Conservation (phyloP, 1,140 invertebrate species). For the Drosophila yakuba region DNA sequence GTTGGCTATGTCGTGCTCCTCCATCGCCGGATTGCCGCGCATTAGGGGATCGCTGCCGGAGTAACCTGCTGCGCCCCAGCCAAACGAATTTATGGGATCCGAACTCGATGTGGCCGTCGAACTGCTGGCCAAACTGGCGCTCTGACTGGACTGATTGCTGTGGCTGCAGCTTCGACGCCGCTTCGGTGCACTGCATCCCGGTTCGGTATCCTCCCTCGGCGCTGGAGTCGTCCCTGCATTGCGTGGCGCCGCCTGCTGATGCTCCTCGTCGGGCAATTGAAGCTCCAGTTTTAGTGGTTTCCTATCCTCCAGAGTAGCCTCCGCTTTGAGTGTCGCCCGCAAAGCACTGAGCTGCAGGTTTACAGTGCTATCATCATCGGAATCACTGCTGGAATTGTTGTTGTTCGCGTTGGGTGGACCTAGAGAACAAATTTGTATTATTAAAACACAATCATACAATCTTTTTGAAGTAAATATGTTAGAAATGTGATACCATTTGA, state of each 20-base stretch:
- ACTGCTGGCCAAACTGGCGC: conserved; percentile 48
- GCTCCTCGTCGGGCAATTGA: neutral
- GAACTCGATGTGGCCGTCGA: conserved; percentile 46
- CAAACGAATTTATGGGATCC: conserved; percentile 30
- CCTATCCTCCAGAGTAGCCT: conserved; percentile 43
- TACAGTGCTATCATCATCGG: conserved; percentile 50
- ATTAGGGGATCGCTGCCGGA: conserved; percentile 14
- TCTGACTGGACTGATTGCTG: conserved; percentile 53
- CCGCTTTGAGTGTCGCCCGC: conserved; percentile 49
- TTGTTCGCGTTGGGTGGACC: neutral
- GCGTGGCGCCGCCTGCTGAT: neutral
- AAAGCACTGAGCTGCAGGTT: conserved; percentile 56
- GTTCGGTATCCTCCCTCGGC: conserved; percentile 1
- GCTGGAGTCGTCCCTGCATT: neutral
- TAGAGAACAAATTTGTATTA: neutral
- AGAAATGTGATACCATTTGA: no score
- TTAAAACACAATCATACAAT: neutral
- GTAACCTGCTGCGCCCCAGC: conserved; percentile 20
- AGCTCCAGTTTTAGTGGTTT: conserved; percentile 46
- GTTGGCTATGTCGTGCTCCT: conserved; percentile 44
- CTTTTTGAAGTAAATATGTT: no score
- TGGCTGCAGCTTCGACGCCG: conserved; percentile 50
- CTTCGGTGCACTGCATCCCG: conserved; percentile 35
- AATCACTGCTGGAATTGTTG: conserved; percentile 27
- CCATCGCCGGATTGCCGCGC: conserved; percentile 14